Evolutionary conservation across 2,888 invertebrate species (phyloP).

Genomic region (Orchesellides sinensis): DNA sequence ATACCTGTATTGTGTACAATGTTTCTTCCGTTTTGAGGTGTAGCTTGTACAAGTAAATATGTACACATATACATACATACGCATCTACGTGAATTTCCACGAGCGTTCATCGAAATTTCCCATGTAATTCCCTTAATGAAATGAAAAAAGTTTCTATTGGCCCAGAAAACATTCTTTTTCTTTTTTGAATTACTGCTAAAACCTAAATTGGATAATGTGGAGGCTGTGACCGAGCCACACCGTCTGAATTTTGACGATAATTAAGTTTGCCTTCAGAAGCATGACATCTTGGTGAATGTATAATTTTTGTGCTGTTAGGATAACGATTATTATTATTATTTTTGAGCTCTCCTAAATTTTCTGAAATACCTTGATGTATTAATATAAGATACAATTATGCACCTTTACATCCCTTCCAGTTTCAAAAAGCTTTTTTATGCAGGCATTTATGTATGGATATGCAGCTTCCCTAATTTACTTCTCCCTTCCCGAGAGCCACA

Average conservation of each 20-base stretch:
- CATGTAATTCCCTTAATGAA: slow-evolving; percentile 38
- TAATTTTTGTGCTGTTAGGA: slow-evolving; percentile 40
- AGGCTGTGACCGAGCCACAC: slow-evolving; percentile 22
- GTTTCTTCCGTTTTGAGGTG: background rate
- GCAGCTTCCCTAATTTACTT: too few species aligned
- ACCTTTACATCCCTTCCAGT: background rate
- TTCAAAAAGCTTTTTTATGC: too few species aligned
- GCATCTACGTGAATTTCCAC: background rate
- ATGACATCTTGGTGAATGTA: slow-evolving; percentile 36
- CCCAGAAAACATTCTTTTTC: background rate
- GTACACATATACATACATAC: too few species aligned
- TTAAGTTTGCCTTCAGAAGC: slow-evolving; percentile 45
- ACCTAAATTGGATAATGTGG: slow-evolving; percentile 28
- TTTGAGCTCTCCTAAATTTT: background rate
- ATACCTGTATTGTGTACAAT: background rate
- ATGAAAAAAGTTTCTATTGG: slow-evolving; percentile 38
- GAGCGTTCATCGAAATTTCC: background rate
- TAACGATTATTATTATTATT: slow-evolving; percentile 25
- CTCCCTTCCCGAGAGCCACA: too few species aligned
- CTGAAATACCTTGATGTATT: too few species aligned
- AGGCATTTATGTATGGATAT: too few species aligned
- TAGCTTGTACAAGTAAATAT: too few species aligned
- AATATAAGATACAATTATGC: background rate
- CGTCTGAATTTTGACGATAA: slow-evolving; percentile 44
- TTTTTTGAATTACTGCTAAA: slow-evolving; percentile 2